phyloP scores from a whole-genome alignment of 2,797 vertebrate species.

The Psittacula echo region DNA sequence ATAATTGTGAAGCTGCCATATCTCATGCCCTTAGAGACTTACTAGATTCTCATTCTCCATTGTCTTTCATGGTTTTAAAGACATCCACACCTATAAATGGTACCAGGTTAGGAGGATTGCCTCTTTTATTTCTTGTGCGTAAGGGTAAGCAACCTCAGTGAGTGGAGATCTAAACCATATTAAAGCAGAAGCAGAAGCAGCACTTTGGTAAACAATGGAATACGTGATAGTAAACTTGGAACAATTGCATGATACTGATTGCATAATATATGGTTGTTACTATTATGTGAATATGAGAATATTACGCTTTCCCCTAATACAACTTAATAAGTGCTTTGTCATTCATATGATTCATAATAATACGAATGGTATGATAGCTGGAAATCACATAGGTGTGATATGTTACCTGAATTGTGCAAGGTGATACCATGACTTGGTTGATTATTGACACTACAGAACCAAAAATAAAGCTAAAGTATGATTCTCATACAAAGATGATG shows the following conservation, averaged over 20 bases:
- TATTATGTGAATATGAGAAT: neutral
- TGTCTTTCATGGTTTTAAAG: neutral
- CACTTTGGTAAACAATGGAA: neutral
- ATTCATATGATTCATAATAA: neutral
- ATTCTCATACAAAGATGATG: neutral
- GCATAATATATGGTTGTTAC: neutral
- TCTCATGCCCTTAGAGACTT: neutral
- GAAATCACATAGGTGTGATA: neutral
- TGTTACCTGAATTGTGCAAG: neutral
- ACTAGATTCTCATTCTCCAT: neutral
- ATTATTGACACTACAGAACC: rapidly evolving
- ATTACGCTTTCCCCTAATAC: neutral
- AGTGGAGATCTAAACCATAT: neutral
- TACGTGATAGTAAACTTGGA: neutral
- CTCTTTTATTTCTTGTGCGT: neutral
- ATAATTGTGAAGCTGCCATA: neutral
- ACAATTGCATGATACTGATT: neutral
- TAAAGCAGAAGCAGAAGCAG: neutral
- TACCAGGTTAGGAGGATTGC: rapidly evolving
- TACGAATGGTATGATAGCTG: neutral
- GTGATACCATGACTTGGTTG: too few species aligned
- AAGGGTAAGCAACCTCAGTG: neutral
- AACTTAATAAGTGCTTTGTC: neutral
- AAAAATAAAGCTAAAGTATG: neutral
- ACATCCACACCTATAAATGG: neutral